Base-by-base conservation (phyloP, 2,113 vertebrate genomes). In the Plestiodon gilberti region DNA sequence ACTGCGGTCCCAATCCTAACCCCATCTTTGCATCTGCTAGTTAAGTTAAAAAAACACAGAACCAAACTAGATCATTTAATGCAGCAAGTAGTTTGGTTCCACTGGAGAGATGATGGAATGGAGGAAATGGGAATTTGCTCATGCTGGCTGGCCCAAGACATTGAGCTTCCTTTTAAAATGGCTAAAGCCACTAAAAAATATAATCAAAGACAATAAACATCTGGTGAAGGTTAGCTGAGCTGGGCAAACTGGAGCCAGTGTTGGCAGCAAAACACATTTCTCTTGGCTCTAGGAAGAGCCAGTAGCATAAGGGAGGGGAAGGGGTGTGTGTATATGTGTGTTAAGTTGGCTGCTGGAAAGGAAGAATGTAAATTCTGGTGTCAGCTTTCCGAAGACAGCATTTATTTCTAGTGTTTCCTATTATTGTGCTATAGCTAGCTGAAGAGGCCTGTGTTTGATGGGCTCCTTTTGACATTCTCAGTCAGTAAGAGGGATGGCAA, bases 181-280 rank as follows among this genome's bases (percentile, higher is more conserved):
- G 3, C 80, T 82, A 89, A 88, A 70, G 30, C 62, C 35, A n/a
- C 79, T 91, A 83, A 79, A 80, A 81, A 92, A 81, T 87, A 92
- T 55, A 62, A 91, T 91, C 76, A 93, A 89, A 95, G 89, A 78
- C 84, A 85, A 30, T 30, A 86, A 85, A 86, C 94, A 94, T 93
- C 88, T 90, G 94, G 93, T 93, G 90, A 90, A 90, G 73, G 83
- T 94, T 94, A 94, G 73, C 71, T 82, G 87, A 88, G 59, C 88
- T 91, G 86, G 92, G 84, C 90, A 93, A 90, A 82, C 79, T 91
- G 89, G 93, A 94, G 90, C 92, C 89, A 22, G 55, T 88, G 33
- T 87, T 96, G 93, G 92, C 92, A 89, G 80, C 64, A 71, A 79
- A 91, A 85, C 40, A 38, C 2, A 6, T 83, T 89, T 82, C 33